Percentiles rank a stretch among this genome's conserved stretches.
Conservation (phyloP, 2,113 vertebrate species). For the Brachyistius frenatus region DNA sequence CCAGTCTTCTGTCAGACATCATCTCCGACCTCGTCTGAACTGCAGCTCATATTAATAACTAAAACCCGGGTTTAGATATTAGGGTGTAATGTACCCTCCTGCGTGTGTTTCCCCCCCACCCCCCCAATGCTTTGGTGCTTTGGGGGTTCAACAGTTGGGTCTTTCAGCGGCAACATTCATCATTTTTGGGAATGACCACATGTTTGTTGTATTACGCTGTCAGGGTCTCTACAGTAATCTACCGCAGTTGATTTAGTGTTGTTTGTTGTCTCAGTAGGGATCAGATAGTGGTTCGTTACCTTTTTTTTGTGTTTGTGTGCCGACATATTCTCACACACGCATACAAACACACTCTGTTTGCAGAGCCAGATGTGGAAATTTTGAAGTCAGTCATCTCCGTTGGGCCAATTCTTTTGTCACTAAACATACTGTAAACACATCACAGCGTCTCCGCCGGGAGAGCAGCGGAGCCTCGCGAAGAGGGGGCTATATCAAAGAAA, state of each 20-base stretch:
- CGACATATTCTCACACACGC: constrained; percentile 20
- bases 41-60: too few relatives aligned
- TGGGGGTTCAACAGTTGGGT: not conserved
- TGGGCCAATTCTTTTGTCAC: constrained; percentile 15
- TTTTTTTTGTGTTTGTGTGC: constrained; percentile 6
- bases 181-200: too few relatives aligned
- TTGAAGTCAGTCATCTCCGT: constrained; percentile 46
- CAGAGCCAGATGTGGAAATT: constrained; percentile 70
- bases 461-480: constrained; percentile 7
- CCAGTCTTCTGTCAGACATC: too few relatives aligned
- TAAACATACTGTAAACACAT: constrained; percentile 52
- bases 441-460: constrained; percentile 15
- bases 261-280: constrained; percentile 37
- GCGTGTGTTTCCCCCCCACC: not conserved
- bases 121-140: not conserved
- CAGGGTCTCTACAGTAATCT: not conserved
- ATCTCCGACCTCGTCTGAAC: too few relatives aligned
- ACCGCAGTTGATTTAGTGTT: not conserved
- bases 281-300: not conserved
- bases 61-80: too few relatives aligned
- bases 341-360: constrained; percentile 23
- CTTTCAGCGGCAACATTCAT: constrained; percentile 9
- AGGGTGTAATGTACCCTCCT: too few relatives aligned
- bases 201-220: constrained; percentile 10
- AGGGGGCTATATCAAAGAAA: too few relatives aligned